Evolutionary conservation across 2,797 vertebrate species (phyloP), one percentile per base, ranked within the genome.

Genomic region (Xerus rutilus): DNA sequence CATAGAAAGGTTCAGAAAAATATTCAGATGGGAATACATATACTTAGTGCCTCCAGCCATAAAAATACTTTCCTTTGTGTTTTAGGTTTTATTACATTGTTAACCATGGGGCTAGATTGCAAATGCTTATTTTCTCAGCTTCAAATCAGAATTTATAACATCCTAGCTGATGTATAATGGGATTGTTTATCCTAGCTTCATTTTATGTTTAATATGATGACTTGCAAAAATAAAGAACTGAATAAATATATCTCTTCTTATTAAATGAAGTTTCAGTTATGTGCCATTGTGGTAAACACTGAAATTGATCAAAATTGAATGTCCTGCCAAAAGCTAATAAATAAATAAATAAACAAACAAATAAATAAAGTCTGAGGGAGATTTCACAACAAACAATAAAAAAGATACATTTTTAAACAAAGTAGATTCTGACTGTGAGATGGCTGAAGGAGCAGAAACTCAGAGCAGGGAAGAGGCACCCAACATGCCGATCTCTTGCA

Each of bases 191-290:
- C 39, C 79, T 79, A 74, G 35, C 13, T 82, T 86, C 86, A 17
- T 83, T 93, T 79, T 78, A 43, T 72, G 52, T 45, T 67, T 90
- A 84, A 90, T 79, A 70, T 35, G 35, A 85, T 83, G 35, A 70
- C 45, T 91, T 89, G n/a, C 3, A 74, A 94, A 74, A 83, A 54
- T 52, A 77, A 96, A 86, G 20, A 89, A 76, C 45, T 89, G 59
- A 88, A 93, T 82, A 85, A 90, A 94, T 54, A 32, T 21, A n/a
- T 76, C 17, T 81, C 17, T 47, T 78, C 49, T 86, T 62, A 70
- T 85, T 87, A 93, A 92, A 52, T 64, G 69, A 82, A 91, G 1
- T 59, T 93, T 91, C 88, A 86, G 78, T 70, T 86, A 84, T 10
- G 35, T 25, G 25, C 9, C 52, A 67, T 32, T 18, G 59, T 79